Conservation (phyloP, 1,140 invertebrate genomes). For the Phortica variegata region DNA sequence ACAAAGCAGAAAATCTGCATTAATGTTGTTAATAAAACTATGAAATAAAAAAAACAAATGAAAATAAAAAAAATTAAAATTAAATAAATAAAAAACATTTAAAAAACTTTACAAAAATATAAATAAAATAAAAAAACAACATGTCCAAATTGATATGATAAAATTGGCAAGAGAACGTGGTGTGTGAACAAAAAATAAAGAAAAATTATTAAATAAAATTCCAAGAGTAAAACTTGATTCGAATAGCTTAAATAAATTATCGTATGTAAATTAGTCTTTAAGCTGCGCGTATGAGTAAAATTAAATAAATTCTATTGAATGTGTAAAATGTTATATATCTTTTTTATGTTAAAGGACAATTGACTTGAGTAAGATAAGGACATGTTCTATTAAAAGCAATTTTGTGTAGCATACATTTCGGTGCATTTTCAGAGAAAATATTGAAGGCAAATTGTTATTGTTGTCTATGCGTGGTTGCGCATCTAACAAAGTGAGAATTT, state of each 20-base stretch:
- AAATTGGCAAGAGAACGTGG: too few species aligned
- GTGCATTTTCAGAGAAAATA: too few species aligned
- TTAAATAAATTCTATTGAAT: constrained; percentile 46
- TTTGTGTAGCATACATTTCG: background rate
- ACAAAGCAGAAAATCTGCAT: constrained; percentile 39
- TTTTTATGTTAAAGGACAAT: background rate
- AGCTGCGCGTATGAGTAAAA: constrained; percentile 41
- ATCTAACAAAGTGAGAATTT: too few species aligned
- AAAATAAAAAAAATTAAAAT: constrained; percentile 17
- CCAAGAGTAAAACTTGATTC: too few species aligned
- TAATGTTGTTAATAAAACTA: constrained; percentile 42
- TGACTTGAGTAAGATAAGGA: background rate
- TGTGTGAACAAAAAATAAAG: too few species aligned
- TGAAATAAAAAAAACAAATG: constrained; percentile 13
- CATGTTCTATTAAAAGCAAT: background rate
- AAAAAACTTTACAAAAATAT: too few species aligned
- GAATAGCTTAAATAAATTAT: too few species aligned
- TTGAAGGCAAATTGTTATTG: too few species aligned
- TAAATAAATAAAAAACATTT: constrained; percentile 26
- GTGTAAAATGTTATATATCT: constrained; percentile 24
- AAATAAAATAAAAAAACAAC: too few species aligned
- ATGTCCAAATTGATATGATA: too few species aligned
- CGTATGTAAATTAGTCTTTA: constrained; percentile 20
- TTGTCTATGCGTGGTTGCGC: too few species aligned
- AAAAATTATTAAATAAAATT: too few species aligned